Evolutionary conservation across 1,140 invertebrate genomes (phyloP).

Genomic region (Potamilus streckersoni): DNA sequence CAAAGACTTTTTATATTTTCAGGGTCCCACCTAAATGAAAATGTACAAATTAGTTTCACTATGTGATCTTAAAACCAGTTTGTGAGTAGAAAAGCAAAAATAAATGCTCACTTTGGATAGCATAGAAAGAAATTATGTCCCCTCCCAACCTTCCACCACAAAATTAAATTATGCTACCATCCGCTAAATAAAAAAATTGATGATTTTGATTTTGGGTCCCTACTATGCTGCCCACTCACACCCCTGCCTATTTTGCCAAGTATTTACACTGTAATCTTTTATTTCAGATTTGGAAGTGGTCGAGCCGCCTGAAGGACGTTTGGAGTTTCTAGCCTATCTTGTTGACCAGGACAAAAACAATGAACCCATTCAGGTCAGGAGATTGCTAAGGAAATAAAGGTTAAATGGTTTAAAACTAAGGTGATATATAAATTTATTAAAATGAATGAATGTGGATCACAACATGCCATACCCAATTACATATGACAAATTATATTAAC

Average conservation of each 20-base stretch:
- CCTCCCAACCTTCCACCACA: neutral
- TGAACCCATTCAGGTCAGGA: constrained; percentile 41
- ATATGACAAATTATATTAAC: neutral
- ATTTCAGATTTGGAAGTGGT: constrained; percentile 45
- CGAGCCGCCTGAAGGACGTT: constrained; percentile 45
- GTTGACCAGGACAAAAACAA: constrained; percentile 50
- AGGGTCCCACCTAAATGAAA: too few species aligned
- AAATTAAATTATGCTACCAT: neutral
- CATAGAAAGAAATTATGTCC: neutral
- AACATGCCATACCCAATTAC: neutral
- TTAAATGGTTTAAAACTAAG: neutral
- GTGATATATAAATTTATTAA: neutral
- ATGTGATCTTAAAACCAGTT: too few species aligned
- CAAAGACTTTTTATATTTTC: too few species aligned
- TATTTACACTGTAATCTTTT: neutral
- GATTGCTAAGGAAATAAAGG: too few species aligned
- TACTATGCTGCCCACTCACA: neutral
- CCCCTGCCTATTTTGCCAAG: neutral
- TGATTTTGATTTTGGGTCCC: neutral
- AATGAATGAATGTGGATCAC: neutral
- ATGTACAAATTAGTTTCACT: too few species aligned
- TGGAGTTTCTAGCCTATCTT: constrained; percentile 59
- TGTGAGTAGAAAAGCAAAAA: too few species aligned
- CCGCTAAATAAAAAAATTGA: neutral
- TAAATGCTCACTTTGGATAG: too few species aligned